phyloP scores from a whole-genome alignment of 2,113 vertebrate species.

The Rhinoderma darwinii region DNA sequence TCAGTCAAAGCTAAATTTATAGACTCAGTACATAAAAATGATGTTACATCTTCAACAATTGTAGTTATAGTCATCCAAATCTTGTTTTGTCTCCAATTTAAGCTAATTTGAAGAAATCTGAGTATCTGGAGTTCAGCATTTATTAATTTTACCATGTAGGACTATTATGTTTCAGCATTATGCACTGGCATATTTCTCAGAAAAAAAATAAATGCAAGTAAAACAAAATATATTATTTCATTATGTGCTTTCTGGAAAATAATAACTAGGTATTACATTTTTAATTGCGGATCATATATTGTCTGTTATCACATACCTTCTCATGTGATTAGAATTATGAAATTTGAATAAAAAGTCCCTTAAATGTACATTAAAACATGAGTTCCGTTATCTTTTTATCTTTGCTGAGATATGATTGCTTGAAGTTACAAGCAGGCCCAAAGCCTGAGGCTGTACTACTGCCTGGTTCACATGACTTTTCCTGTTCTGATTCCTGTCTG shows the following conservation, averaged over 20 bases:
- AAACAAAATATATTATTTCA: not conserved
- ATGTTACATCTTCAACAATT: not conserved
- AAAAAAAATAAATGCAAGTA: not conserved
- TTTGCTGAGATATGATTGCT: not conserved
- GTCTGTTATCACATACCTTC: not conserved
- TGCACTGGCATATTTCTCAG: too few relatives aligned
- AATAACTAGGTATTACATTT: not conserved
- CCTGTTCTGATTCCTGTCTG: not conserved
- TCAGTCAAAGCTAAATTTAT: not conserved
- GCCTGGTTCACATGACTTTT: not conserved
- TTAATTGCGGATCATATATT: not conserved
- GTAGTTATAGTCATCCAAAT: not conserved
- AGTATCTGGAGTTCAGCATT: slow-evolving; percentile 1
- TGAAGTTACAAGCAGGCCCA: too few relatives aligned
- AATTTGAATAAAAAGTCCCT: not conserved
- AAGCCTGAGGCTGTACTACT: not conserved
- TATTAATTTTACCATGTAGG: not conserved
- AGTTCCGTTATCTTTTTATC: too few relatives aligned
- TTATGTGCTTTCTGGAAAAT: not conserved
- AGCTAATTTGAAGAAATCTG: slow-evolving; percentile 9
- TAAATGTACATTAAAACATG: too few relatives aligned
- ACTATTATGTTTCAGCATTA: not conserved
- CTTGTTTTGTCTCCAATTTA: slow-evolving; percentile 1
- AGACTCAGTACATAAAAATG: not conserved
- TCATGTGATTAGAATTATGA: not conserved